A percentile compares a stretch with the other conserved stretches of the same genome.
phyloP scores from a whole-genome alignment of 92 coral and sea anemone genomes.

The Parazoanthus atlanticus region DNA sequence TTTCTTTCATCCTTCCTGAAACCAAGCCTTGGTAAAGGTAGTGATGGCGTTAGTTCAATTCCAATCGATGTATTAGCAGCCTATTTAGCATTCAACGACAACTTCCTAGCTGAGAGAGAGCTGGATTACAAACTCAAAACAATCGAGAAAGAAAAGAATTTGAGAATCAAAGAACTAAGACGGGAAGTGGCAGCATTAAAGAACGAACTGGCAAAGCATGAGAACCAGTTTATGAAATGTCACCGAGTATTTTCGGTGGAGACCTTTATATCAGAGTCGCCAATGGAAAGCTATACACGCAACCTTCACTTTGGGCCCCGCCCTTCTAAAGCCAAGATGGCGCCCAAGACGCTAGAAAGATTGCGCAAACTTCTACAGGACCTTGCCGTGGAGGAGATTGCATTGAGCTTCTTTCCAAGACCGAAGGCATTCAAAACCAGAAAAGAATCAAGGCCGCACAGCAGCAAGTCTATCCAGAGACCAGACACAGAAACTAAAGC shows the following conservation, averaged over 20 bases:
- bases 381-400: slow-evolving; percentile 26
- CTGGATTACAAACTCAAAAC: slow-evolving; percentile 24
- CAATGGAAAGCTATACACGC: slow-evolving; percentile 16
- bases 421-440: neutral
- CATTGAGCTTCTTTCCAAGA: slow-evolving; percentile 34
- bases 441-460: slow-evolving; percentile 7
- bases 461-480: neutral
- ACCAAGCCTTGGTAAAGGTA: neutral
- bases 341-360: slow-evolving; percentile 18
- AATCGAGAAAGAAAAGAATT: slow-evolving; percentile 35
- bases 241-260: slow-evolving; percentile 42
- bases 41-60: neutral
- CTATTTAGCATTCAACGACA: slow-evolving; percentile 36
- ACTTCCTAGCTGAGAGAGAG: slow-evolving; percentile 36
- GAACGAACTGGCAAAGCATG: slow-evolving; percentile 15
- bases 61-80: slow-evolving; percentile 37
- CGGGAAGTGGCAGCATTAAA: slow-evolving; percentile 30
- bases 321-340: slow-evolving; percentile 41
- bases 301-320: slow-evolving; percentile 26
- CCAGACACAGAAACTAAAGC: neutral
- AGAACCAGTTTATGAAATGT: slow-evolving; percentile 37
- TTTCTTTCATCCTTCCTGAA: slow-evolving; percentile 33
- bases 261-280: slow-evolving; percentile 36
- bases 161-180: slow-evolving; percentile 21
- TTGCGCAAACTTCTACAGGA: slow-evolving; percentile 21